Evolutionary conservation across 2,113 vertebrate species (phyloP).

Genomic region (Nerophis lumbriciformis): DNA sequence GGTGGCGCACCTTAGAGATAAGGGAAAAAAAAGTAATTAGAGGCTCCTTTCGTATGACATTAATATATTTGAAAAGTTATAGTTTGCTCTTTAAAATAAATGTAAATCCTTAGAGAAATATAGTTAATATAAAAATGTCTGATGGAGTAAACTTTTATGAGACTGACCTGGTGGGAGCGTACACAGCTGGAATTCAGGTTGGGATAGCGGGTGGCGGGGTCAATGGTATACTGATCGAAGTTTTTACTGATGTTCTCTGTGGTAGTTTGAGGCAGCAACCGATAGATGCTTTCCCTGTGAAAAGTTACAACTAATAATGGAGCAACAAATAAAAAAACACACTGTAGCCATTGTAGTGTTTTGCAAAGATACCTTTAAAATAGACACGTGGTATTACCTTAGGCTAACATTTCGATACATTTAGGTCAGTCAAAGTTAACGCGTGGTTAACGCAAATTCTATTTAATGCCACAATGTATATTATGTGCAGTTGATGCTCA

Average conservation of each 20-base stretch:
- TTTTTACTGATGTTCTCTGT: slow-evolving; percentile 96
- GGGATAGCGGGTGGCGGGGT: slow-evolving; percentile 87
- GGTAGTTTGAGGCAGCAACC: slow-evolving; percentile 93
- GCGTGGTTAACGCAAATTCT: no score
- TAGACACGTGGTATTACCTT: no score
- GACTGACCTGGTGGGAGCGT: slow-evolving; percentile 84
- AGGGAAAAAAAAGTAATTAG: neutral
- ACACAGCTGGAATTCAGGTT: slow-evolving; percentile 90
- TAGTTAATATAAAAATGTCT: no score
- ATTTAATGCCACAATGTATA: no score
- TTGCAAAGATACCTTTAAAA: neutral
- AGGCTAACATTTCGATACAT: no score
- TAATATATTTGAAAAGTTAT: neutral
- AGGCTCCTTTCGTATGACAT: neutral
- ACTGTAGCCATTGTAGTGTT: neutral
- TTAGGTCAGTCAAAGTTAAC: no score
- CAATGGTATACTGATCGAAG: slow-evolving; percentile 91
- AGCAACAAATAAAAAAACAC: neutral
- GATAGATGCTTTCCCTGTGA: slow-evolving; percentile 87
- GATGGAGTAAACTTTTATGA: neutral
- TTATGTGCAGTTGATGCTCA: no score
- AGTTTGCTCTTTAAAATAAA: neutral
- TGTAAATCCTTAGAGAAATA: no score
- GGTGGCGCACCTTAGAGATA: slow-evolving; percentile 80
- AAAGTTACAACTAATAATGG: slow-evolving; percentile 6